phyloP scores from a whole-genome alignment of 1,140 invertebrate species.

The Varroa destructor region DNA sequence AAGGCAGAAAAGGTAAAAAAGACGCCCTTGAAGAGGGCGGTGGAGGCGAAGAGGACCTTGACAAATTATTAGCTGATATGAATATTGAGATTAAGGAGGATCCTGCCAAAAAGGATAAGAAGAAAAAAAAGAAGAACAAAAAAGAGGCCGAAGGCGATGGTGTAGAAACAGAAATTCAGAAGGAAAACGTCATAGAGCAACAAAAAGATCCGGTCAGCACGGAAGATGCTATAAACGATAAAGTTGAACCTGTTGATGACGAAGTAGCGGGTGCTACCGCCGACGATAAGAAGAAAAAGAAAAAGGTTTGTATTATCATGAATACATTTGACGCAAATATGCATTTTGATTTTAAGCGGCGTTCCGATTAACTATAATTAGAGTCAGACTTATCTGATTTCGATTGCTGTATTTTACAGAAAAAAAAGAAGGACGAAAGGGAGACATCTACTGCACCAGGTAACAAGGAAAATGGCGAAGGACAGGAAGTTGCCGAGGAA shows the following conservation, averaged over 20 bases:
- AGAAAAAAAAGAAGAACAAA: constrained; percentile 30
- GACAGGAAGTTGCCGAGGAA: constrained; percentile 34
- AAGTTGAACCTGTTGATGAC: constrained; percentile 41
- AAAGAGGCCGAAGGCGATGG: neutral
- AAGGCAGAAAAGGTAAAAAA: constrained; percentile 14
- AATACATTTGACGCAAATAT: too few species aligned
- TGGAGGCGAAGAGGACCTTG: constrained; percentile 25
- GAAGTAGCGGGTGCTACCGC: constrained; percentile 62
- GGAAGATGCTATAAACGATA: constrained; percentile 32
- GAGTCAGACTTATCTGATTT: neutral
- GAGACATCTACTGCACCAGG: constrained; percentile 30
- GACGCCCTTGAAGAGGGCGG: constrained; percentile 4
- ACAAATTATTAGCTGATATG: constrained; percentile 21
- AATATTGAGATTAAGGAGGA: constrained; percentile 29
- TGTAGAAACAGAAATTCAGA: too few species aligned
- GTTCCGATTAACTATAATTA: constrained; percentile 36
- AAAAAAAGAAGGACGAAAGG: constrained; percentile 22
- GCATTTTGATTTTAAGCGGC: too few species aligned
- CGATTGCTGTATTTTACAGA: constrained; percentile 16
- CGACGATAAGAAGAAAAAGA: constrained; percentile 67
- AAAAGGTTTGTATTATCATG: constrained; percentile 37
- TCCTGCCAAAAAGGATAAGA: constrained; percentile 20
- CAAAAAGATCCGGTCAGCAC: constrained; percentile 22
- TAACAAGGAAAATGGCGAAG: constrained; percentile 37
- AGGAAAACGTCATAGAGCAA: neutral